phyloP scores from a whole-genome alignment of 2,797 vertebrate species.

The Silurus aristotelis region DNA sequence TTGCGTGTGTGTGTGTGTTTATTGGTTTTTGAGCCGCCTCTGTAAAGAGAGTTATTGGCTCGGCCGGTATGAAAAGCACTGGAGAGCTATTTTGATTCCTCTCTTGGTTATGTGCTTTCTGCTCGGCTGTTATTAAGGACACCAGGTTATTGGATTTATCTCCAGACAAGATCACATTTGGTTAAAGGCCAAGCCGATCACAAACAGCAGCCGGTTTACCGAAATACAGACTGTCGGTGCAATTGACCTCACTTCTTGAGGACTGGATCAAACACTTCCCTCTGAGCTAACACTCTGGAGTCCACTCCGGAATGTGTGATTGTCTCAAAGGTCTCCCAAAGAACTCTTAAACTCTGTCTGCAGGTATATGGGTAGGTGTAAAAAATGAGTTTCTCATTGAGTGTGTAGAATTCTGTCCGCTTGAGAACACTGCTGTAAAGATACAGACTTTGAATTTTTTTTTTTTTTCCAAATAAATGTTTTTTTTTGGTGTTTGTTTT shows the following conservation, averaged over 20 bases:
- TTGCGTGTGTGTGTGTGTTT: constrained; percentile 43
- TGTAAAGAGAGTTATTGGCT: constrained; percentile 56
- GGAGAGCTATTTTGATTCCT: constrained; percentile 57
- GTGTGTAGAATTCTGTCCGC: too few relatives aligned
- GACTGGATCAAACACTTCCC: not conserved
- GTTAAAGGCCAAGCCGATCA: constrained; percentile 57
- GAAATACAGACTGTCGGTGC: constrained; percentile 39
- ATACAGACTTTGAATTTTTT: too few relatives aligned
- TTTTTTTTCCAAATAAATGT: too few relatives aligned
- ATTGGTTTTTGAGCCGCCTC: constrained; percentile 58
- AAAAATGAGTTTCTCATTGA: too few relatives aligned
- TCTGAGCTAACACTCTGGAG: not conserved
- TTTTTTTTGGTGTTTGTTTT: too few relatives aligned
- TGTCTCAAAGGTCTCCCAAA: not conserved
- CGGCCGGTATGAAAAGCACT: constrained; percentile 51
- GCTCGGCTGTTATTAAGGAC: constrained; percentile 55
- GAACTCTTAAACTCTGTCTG: not conserved
- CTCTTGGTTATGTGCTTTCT: constrained; percentile 50
- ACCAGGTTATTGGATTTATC: constrained; percentile 60
- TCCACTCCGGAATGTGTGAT: not conserved
- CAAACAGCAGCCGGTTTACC: constrained; percentile 46
- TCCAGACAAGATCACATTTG: constrained; percentile 55
- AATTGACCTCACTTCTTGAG: constrained; percentile 38
- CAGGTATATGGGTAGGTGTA: not conserved
- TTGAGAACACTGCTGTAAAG: too few relatives aligned